Conservation (phyloP, 2,888 invertebrate species). For the Megamerina dolium region DNA sequence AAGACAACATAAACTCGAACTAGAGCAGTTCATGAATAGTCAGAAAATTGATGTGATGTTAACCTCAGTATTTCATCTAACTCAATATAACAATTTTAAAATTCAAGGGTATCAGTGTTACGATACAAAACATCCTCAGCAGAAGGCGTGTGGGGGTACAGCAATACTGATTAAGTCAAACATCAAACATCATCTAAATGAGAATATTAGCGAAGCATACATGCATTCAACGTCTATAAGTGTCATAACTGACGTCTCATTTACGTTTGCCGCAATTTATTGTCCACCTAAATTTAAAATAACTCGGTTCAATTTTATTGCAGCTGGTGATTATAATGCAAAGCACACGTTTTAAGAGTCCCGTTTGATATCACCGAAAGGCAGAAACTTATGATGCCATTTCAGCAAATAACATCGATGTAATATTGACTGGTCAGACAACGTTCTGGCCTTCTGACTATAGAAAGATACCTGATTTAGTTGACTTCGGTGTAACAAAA, state of each 20-base stretch:
- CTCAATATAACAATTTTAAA: not conserved
- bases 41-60: not conserved
- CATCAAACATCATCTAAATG: not conserved
- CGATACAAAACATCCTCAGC: not conserved
- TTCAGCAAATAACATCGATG: not conserved
- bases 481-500: not conserved
- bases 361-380: not conserved
- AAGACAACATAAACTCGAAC: not conserved
- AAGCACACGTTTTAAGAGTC: not conserved
- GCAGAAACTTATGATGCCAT: not conserved
- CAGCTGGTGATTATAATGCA: not conserved
- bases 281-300: not conserved
- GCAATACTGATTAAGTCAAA: not conserved
- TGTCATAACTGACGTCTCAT: not conserved
- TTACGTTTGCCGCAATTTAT: not conserved
- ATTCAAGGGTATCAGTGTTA: not conserved
- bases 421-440: not conserved
- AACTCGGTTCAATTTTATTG: not conserved
- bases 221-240: not conserved
- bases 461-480: not conserved
- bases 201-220: not conserved
- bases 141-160: not conserved
- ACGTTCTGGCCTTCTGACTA: not conserved
- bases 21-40: not conserved
- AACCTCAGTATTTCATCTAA: not conserved